These are phyloP conservation scores for Festucalex cinctus DNA, from an alignment of 2,113 vertebrate species.

Conservation along the genomic window DNA sequence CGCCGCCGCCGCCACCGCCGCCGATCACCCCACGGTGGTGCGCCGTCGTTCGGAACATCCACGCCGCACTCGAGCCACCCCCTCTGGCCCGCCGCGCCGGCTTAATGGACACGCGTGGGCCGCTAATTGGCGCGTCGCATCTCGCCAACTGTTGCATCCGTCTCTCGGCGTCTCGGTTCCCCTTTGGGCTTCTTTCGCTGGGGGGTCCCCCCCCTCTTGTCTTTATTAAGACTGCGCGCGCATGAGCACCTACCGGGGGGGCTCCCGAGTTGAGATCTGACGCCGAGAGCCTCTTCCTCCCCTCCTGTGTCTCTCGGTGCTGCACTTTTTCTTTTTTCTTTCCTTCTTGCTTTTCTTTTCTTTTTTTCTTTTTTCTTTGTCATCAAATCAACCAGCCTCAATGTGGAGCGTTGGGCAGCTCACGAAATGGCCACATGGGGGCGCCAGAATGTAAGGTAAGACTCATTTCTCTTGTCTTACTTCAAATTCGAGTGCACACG, in stretches of 20 bases:
- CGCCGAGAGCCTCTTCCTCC: conserved; percentile 23
- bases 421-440: conserved; percentile 40
- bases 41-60: conserved; percentile 28
- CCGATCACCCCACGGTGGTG: conserved; percentile 18
- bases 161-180: conserved; percentile 12
- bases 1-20: conserved; percentile 55
- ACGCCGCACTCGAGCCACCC: conserved; percentile 45
- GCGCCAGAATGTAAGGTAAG: conserved; percentile 21
- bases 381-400: conserved; percentile 36
- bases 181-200: conserved; percentile 45
- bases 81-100: not conserved
- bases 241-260: conserved; percentile 7
- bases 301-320: not conserved
- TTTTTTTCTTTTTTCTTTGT: not conserved
- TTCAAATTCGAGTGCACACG: not conserved
- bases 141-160: conserved; percentile 65
- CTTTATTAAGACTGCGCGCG: not conserved
- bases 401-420: conserved; percentile 22
- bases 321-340: conserved; percentile 1
- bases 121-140: conserved; percentile 10
- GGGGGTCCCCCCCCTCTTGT: not conserved
- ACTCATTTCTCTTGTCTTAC: not conserved
- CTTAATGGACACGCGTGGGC: conserved; percentile 26
- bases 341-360: no score
- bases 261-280: conserved; percentile 8